Percentiles rank a stretch among this genome's conserved stretches.
Evolutionary conservation across 1,140 invertebrate species (phyloP).

Genomic region (Phenacoccus solenopsis): DNA sequence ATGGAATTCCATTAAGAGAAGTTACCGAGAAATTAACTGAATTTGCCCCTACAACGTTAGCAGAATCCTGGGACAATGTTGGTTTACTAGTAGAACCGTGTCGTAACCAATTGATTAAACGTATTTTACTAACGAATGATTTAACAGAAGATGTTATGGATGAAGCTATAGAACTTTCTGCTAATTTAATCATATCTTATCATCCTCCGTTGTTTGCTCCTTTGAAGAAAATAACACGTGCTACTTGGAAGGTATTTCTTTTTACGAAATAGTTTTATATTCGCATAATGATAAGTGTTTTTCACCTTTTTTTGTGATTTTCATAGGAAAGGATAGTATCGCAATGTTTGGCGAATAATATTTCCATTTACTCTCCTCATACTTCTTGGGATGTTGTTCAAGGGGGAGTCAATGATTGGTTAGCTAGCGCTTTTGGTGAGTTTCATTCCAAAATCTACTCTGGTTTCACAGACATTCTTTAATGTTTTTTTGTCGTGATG

Average conservation of each 20-base stretch:
- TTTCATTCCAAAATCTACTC: too few species aligned
- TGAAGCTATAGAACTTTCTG: constrained; percentile 58
- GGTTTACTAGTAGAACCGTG: constrained; percentile 56
- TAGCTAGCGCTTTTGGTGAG: constrained; percentile 59
- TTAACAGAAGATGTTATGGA: constrained; percentile 76
- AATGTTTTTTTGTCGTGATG: not conserved
- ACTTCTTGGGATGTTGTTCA: constrained; percentile 72
- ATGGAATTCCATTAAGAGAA: constrained; percentile 25
- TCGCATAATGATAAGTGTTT: not conserved
- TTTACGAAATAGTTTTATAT: not conserved
- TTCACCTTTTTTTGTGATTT: constrained; percentile 18
- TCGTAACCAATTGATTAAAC: constrained; percentile 38
- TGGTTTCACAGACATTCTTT: not conserved
- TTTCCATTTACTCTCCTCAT: constrained; percentile 87
- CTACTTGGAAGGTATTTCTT: constrained; percentile 54
- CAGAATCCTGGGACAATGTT: constrained; percentile 91
- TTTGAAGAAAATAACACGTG: constrained; percentile 58
- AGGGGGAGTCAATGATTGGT: constrained; percentile 87
- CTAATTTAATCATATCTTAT: constrained; percentile 80
- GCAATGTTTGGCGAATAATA: constrained; percentile 67
- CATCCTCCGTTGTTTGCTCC: constrained; percentile 88
- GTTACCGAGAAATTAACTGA: constrained; percentile 50
- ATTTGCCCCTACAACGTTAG: constrained; percentile 56
- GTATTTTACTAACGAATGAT: constrained; percentile 86
- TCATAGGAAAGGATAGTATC: constrained; percentile 62